Evolutionary conservation across 2,888 invertebrate genomes (phyloP).

Genomic region (Esperia sulphurella): DNA sequence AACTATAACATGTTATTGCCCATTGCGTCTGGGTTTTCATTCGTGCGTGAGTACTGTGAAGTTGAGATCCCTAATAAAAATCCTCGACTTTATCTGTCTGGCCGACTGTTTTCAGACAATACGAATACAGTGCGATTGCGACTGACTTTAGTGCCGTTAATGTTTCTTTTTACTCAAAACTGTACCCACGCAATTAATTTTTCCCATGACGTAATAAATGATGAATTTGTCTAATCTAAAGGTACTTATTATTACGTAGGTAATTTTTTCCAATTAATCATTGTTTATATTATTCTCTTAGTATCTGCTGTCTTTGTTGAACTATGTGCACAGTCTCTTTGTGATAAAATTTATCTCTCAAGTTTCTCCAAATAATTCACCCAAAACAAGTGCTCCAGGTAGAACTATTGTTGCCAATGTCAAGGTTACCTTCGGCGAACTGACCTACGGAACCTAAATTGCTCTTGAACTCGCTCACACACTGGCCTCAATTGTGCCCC

Average conservation of each 20-base stretch:
- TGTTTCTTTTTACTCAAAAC: no score
- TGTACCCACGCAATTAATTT: no score
- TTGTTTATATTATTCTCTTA: not conserved
- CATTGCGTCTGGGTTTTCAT: constrained; percentile 12
- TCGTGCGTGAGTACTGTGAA: constrained; percentile 1
- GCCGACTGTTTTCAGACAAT: not conserved
- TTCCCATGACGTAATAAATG: no score
- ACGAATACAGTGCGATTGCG: no score
- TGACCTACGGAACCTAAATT: constrained; percentile 79
- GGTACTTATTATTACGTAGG: not conserved
- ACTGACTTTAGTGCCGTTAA: no score
- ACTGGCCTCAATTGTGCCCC: constrained; percentile 77
- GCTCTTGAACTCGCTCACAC: constrained; percentile 78
- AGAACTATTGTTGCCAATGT: constrained; percentile 63
- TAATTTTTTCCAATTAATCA: not conserved
- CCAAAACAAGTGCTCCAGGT: constrained; percentile 24
- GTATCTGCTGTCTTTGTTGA: not conserved
- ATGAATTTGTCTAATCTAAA: no score
- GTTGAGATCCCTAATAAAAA: not conserved
- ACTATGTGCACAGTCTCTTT: not conserved
- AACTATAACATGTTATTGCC: constrained; percentile 19
- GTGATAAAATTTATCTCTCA: constrained; percentile 6
- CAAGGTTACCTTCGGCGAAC: constrained; percentile 79
- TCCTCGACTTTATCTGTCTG: not conserved
- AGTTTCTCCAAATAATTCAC: constrained; percentile 1